Percentiles rank a stretch among this genome's conserved stretches.
Conservation (phyloP, 2,797 vertebrate genomes). For the Pteronotus mesoamericanus region DNA sequence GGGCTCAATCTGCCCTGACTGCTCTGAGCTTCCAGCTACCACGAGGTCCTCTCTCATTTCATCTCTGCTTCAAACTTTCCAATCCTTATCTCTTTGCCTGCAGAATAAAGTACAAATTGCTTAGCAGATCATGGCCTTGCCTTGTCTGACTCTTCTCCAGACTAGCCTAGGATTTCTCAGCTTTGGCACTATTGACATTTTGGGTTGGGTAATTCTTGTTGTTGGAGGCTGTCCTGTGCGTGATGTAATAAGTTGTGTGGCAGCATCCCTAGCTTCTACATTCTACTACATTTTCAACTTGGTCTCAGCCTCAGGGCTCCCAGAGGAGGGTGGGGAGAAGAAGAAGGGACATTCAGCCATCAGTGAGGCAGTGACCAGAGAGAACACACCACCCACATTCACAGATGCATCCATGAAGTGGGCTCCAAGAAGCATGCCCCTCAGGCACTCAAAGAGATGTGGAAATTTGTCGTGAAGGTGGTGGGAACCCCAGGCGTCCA, state of each 20-base stretch:
- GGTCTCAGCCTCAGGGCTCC: neutral
- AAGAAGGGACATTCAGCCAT: neutral
- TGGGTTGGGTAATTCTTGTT: neutral
- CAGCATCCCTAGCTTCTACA: neutral
- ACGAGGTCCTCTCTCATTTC: neutral
- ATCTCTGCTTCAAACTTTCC: neutral
- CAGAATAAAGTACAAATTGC: neutral
- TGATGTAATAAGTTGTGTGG: too few species aligned
- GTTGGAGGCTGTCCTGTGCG: accelerated
- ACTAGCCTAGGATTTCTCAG: neutral
- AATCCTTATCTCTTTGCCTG: neutral
- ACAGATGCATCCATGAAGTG: neutral
- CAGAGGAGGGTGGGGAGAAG: neutral
- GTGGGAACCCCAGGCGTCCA: neutral
- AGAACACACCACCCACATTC: neutral
- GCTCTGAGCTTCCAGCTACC: neutral
- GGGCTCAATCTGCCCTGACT: neutral
- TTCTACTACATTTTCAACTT: neutral
- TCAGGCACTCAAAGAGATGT: neutral
- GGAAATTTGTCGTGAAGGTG: neutral
- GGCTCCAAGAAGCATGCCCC: neutral
- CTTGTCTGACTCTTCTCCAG: neutral
- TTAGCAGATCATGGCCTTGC: neutral
- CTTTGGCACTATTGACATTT: neutral
- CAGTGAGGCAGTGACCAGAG: neutral